Percentiles rank a stretch among this genome's conserved stretches.
phyloP scores from a whole-genome alignment of 2,797 vertebrate genomes.

The Halcyon leucocephala region DNA sequence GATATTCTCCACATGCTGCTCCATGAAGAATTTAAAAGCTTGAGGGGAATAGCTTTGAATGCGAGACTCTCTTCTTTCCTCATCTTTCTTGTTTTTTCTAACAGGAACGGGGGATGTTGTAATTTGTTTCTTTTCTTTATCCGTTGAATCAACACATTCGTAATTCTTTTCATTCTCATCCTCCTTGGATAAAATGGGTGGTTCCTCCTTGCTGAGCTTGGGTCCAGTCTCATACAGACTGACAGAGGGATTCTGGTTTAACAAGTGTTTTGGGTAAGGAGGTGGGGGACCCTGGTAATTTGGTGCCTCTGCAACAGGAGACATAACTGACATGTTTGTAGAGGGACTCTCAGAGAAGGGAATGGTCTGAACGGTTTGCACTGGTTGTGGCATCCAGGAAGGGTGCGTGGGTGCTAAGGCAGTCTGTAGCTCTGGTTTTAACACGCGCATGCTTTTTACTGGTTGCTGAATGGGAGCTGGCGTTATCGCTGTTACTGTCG shows the following conservation, averaged over 20 bases:
- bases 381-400: conserved; percentile 88
- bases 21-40: conserved; percentile 99
- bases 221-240: conserved; percentile 80
- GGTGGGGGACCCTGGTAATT: conserved; percentile 96
- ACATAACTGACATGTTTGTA: conserved; percentile 77
- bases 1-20: conserved; percentile 98
- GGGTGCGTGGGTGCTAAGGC: conserved; percentile 94
- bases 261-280: conserved; percentile 94
- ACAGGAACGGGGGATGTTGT: conserved; percentile 96
- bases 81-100: conserved; percentile 92
- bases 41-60: conserved; percentile 94
- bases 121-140: conserved; percentile 96
- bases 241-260: conserved; percentile 83
- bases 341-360: conserved; percentile 85
- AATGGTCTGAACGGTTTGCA: conserved; percentile 75
- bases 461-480: conserved; percentile 94
- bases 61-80: conserved; percentile 91
- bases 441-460: conserved; percentile 94
- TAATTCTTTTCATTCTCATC: conserved; percentile 83
- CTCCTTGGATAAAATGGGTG: conserved; percentile 68
- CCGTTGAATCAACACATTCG: conserved; percentile 69
- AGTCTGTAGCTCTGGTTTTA: conserved; percentile 95
- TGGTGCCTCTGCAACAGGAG: conserved; percentile 86
- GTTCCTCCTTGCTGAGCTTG: conserved; percentile 85
- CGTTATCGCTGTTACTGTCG: conserved; percentile 94